Percentiles rank a stretch among this genome's conserved stretches.
These are phyloP conservation scores for Anisognathus igniventris DNA, from an alignment of 2,797 vertebrate genomes.

Conservation along the genomic window DNA sequence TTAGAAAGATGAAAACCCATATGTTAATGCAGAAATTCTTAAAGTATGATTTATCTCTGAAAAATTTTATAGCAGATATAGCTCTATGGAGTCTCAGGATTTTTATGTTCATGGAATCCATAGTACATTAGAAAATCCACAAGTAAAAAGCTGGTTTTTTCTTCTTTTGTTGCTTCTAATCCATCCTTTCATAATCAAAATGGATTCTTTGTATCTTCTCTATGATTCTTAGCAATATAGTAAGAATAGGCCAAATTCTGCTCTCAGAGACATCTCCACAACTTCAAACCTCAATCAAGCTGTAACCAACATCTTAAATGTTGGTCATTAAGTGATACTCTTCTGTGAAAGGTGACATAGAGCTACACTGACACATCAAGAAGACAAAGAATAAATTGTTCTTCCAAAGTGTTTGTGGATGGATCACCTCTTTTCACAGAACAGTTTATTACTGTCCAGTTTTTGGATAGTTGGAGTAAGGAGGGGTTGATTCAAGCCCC, in stretches of 20 bases:
- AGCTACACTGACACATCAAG: background rate
- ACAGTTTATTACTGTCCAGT: background rate
- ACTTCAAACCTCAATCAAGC: background rate
- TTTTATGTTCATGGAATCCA: background rate
- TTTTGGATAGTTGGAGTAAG: background rate
- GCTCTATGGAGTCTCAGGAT: background rate
- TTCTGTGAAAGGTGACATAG: background rate
- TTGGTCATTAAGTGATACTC: background rate
- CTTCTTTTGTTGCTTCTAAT: background rate
- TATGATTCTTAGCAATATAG: background rate
- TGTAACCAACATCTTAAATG: background rate
- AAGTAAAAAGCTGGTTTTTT: background rate
- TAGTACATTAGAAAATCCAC: background rate
- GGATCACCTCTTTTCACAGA: background rate
- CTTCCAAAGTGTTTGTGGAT: background rate
- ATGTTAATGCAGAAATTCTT: background rate
- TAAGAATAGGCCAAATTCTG: background rate
- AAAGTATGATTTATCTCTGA: background rate
- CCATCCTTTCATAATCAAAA: background rate
- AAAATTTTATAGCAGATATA: background rate
- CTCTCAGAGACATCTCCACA: background rate
- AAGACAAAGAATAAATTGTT: background rate
- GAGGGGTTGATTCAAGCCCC: background rate
- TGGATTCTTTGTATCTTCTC: background rate
- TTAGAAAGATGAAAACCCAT: background rate